Evolutionary conservation across 2,797 vertebrate species (phyloP).

Genomic region (Poecilia picta): DNA sequence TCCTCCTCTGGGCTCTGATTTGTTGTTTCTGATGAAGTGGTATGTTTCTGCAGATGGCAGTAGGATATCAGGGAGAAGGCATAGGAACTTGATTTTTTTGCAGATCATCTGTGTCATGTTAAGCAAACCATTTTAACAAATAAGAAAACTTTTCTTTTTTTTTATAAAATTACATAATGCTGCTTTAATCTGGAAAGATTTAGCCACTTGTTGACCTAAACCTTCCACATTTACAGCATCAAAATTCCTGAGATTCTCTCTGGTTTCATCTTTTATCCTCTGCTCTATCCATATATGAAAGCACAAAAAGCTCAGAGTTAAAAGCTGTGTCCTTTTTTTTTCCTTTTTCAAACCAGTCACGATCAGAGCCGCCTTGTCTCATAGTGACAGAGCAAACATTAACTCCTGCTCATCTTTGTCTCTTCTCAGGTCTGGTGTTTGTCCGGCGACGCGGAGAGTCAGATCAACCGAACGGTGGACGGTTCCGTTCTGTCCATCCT

Average conservation of each 20-base stretch:
- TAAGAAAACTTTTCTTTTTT: too few species aligned
- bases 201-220: not conserved
- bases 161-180: too few species aligned
- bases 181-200: not conserved
- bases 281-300: not conserved
- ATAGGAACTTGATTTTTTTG: too few species aligned
- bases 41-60: too few species aligned
- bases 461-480: slow-evolving; percentile 89
- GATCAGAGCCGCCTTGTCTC: slow-evolving; percentile 5
- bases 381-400: not conserved
- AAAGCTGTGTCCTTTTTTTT: not conserved
- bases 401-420: slow-evolving; percentile 8
- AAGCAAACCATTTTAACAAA: too few species aligned
- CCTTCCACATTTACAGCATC: not conserved
- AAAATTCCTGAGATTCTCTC: not conserved
- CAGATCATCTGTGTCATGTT: too few species aligned
- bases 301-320: not conserved
- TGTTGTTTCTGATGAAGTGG: too few species aligned
- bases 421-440: slow-evolving; percentile 90
- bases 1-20: too few species aligned
- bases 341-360: not conserved
- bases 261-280: not conserved
- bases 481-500: slow-evolving; percentile 84
- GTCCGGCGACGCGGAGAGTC: slow-evolving; percentile 76
- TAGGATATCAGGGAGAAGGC: too few species aligned